phyloP scores from a whole-genome alignment of 2,888 invertebrate species.

The Conus canariensis region DNA sequence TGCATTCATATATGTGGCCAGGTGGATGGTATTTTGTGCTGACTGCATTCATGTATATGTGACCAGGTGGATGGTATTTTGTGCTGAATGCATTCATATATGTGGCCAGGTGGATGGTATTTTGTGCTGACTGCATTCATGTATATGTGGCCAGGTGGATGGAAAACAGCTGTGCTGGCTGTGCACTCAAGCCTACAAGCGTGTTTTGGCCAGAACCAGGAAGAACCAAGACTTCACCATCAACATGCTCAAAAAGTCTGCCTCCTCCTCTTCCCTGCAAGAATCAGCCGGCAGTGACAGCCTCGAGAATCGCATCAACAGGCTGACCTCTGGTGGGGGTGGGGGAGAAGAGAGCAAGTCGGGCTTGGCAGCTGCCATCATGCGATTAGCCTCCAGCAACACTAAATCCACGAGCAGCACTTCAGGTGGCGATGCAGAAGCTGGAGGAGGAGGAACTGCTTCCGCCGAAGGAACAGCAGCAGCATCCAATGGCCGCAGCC shows the following conservation, averaged over 20 bases:
- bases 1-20: conserved; percentile 77
- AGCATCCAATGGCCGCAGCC: conserved; percentile 6
- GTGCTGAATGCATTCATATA: not conserved
- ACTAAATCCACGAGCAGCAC: conserved; percentile 9
- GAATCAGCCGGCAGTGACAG: conserved; percentile 17
- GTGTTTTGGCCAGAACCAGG: conserved; percentile 92
- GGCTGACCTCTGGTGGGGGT: conserved; percentile 28
- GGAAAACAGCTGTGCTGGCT: conserved; percentile 97
- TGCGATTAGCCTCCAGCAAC: conserved; percentile 40
- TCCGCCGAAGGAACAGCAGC: not conserved
- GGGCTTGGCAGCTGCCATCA: conserved; percentile 38
- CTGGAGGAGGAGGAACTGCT: not conserved
- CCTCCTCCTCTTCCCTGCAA: conserved; percentile 42
- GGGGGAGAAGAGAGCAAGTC: conserved; percentile 33
- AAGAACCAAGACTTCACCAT: conserved; percentile 63
- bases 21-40: conserved; percentile 88
- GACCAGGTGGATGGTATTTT: too few relatives aligned
- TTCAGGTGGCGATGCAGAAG: not conserved
- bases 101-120: too few relatives aligned
- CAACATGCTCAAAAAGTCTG: conserved; percentile 55
- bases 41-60: too few relatives aligned
- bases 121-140: too few relatives aligned
- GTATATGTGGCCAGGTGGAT: conserved; percentile 86
- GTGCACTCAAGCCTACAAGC: conserved; percentile 94
- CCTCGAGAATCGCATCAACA: conserved; percentile 38